phyloP scores from a whole-genome alignment of 1,140 invertebrate species.

The Nymphalis io region DNA sequence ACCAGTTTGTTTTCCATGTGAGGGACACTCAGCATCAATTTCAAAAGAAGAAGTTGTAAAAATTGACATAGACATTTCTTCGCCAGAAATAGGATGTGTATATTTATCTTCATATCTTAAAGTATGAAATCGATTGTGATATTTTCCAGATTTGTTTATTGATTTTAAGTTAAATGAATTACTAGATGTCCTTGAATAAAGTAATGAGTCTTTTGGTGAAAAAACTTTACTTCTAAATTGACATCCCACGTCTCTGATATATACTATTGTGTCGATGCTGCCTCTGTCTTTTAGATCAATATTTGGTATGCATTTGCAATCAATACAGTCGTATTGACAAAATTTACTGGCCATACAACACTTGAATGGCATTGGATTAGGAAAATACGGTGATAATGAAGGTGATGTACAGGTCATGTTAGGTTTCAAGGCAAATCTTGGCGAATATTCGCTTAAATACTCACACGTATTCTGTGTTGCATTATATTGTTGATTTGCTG shows the following conservation, averaged over 20 bases:
- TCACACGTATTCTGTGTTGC: constrained; percentile 49
- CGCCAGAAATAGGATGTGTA: constrained; percentile 48
- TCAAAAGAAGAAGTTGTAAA: constrained; percentile 52
- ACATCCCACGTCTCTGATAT: constrained; percentile 71
- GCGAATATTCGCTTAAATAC: constrained; percentile 46
- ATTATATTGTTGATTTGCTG: constrained; percentile 40
- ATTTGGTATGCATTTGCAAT: constrained; percentile 35
- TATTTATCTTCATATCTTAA: constrained; percentile 61
- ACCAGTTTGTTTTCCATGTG: constrained; percentile 42
- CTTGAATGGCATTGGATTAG: constrained; percentile 31
- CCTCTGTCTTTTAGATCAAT: constrained; percentile 24
- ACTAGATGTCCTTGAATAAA: constrained; percentile 49
- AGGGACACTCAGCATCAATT: constrained; percentile 50
- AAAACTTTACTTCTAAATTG: constrained; percentile 59
- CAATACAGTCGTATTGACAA: constrained; percentile 56
- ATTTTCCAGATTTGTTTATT: constrained; percentile 46
- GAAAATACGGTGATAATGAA: constrained; percentile 45
- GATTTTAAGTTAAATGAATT: constrained; percentile 45
- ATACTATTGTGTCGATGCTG: constrained; percentile 55
- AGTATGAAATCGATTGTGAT: constrained; percentile 49
- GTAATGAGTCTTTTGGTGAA: constrained; percentile 43
- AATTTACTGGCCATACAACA: constrained; percentile 55
- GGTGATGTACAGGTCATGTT: constrained; percentile 41
- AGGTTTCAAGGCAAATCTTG: constrained; percentile 44
- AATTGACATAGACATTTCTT: constrained; percentile 47